phyloP scores from a whole-genome alignment of 1,140 invertebrate species.

The Rhizoglyphus robini region DNA sequence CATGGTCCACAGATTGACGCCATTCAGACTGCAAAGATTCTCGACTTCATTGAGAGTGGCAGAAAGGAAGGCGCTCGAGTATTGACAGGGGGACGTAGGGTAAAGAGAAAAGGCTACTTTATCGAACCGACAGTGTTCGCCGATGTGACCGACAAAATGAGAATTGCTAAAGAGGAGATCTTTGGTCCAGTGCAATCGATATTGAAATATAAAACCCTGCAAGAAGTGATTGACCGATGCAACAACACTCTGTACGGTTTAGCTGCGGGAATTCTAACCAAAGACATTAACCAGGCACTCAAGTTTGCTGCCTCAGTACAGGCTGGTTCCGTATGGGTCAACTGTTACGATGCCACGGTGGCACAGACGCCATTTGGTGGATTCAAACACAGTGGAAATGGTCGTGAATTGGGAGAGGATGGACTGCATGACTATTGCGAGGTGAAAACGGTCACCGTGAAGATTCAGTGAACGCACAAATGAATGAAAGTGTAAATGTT shows the following conservation, averaged over 20 bases:
- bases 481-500: too few relatives aligned
- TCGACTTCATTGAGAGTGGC: slow-evolving; percentile 57
- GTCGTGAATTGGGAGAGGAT: slow-evolving; percentile 45
- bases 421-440: slow-evolving; percentile 26
- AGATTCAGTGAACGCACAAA: background rate
- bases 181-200: slow-evolving; percentile 86
- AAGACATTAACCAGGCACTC: slow-evolving; percentile 64
- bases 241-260: slow-evolving; percentile 78
- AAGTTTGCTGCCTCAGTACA: slow-evolving; percentile 55
- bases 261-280: slow-evolving; percentile 72
- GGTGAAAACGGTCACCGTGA: slow-evolving; percentile 24
- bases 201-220: slow-evolving; percentile 69
- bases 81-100: slow-evolving; percentile 53
- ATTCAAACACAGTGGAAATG: slow-evolving; percentile 68
- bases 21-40: slow-evolving; percentile 58
- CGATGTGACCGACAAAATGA: slow-evolving; percentile 68
- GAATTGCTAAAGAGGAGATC: slow-evolving; percentile 61
- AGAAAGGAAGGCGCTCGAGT: slow-evolving; percentile 65
- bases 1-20: slow-evolving; percentile 74
- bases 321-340: slow-evolving; percentile 80
- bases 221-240: slow-evolving; percentile 74
- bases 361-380: slow-evolving; percentile 71
- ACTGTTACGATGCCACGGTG: slow-evolving; percentile 59
- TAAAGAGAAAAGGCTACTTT: slow-evolving; percentile 61
- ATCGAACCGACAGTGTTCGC: slow-evolving; percentile 78